Percentiles rank a stretch among this genome's conserved stretches.
Evolutionary conservation across 2,888 invertebrate species (phyloP).

Genomic region (Brenthis ino): DNA sequence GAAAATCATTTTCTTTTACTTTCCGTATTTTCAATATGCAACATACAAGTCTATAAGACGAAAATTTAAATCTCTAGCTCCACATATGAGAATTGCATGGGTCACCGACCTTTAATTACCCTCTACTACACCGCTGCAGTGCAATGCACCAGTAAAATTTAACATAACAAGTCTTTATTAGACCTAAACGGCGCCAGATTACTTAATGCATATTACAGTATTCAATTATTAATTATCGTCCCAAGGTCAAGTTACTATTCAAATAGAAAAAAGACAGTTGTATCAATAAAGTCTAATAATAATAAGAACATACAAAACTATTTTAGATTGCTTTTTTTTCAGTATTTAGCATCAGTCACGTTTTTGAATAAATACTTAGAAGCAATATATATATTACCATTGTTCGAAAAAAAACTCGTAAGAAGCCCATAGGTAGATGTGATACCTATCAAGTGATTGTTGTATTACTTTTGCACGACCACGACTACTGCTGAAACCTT

Average conservation of each 20-base stretch:
- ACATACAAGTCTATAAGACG: conserved; percentile 3
- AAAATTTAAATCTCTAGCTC: conserved; percentile 53
- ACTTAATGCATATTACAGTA: conserved; percentile 41
- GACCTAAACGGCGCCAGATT: conserved; percentile 55
- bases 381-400: not conserved
- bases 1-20: conserved; percentile 3
- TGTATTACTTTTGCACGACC: conserved; percentile 56
- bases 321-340: too few species aligned
- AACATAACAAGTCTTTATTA: conserved; percentile 78
- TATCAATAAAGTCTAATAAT: too few species aligned
- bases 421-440: conserved; percentile 35
- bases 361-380: too few species aligned
- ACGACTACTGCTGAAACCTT: conserved; percentile 57
- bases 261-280: not conserved
- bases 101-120: conserved; percentile 78
- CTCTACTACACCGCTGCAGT: conserved; percentile 67
- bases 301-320: too few species aligned
- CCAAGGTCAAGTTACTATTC: not conserved
- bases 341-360: too few species aligned
- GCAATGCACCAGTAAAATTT: conserved; percentile 80
- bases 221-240: conserved; percentile 12
- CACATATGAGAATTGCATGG: conserved; percentile 62
- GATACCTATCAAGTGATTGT: conserved; percentile 58
- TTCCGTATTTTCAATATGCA: conserved; percentile 14
- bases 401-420: conserved; percentile 7